Evolutionary conservation across 2,797 vertebrate genomes (phyloP).

Genomic region (Sebastes trivittatus): DNA sequence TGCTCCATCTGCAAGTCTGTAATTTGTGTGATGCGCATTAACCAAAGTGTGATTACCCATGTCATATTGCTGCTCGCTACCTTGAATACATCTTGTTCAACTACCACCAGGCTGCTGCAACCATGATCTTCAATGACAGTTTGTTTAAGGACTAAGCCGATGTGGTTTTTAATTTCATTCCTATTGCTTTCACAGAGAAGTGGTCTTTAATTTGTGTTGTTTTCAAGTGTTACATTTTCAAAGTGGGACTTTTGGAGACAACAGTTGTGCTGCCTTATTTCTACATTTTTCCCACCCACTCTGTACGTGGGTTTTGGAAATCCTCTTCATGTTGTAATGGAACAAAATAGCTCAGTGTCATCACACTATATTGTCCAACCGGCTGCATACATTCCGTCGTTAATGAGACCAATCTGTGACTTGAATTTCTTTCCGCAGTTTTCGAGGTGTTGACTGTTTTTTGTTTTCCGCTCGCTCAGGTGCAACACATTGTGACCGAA

Average conservation of each 20-base stretch:
- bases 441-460: not conserved
- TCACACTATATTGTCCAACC: not conserved
- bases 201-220: constrained; percentile 4
- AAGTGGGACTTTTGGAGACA: constrained; percentile 12
- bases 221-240: not conserved
- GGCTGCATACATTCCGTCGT: not conserved
- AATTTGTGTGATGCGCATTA: not conserved
- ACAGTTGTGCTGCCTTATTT: not conserved
- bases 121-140: not conserved
- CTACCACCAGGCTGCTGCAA: not conserved
- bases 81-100: not conserved
- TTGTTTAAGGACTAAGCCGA: not conserved
- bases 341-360: not conserved
- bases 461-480: constrained; percentile 29
- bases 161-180: not conserved
- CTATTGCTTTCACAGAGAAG: not conserved
- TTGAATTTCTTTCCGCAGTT: not conserved
- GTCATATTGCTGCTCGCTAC: not conserved
- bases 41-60: not conserved
- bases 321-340: not conserved
- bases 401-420: not conserved
- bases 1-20: not conserved
- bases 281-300: not conserved
- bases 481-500: constrained; percentile 94
- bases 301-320: not conserved